These are phyloP conservation scores for Nephrotoma appendiculata DNA, from an alignment of 2,888 invertebrate genomes.

Conservation along the genomic window DNA sequence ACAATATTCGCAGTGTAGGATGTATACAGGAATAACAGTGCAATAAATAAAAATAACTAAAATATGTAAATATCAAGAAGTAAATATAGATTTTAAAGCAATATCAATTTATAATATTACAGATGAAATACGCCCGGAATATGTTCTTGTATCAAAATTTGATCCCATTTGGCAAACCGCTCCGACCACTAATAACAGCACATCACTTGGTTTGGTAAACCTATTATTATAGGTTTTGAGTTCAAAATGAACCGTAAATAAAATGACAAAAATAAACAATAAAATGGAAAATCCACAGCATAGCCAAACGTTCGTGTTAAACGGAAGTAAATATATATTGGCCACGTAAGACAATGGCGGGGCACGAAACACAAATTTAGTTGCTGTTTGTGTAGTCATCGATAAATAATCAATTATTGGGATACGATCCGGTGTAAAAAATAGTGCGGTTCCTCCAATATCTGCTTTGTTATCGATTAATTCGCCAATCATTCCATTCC, in stretches of 20 bases:
- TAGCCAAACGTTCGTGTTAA: constrained; percentile 47
- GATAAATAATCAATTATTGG: constrained; percentile 38
- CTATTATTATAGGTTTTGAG: background rate
- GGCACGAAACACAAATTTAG: constrained; percentile 47
- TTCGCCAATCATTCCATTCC: constrained; percentile 53
- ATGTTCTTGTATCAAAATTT: constrained; percentile 33
- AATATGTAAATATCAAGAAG: background rate
- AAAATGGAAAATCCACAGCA: constrained; percentile 37
- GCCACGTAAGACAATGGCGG: constrained; percentile 48
- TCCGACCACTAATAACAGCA: constrained; percentile 39
- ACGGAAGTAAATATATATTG: constrained; percentile 52
- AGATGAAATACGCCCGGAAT: constrained; percentile 21
- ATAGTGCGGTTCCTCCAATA: constrained; percentile 39
- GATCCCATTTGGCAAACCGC: constrained; percentile 46
- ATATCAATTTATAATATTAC: constrained; percentile 3
- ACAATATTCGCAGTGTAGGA: constrained; percentile 57
- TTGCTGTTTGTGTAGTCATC: constrained; percentile 37
- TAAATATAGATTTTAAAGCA: background rate
- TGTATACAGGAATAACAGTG: constrained; percentile 44
- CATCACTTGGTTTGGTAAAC: constrained; percentile 24
- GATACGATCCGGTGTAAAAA: constrained; percentile 24
- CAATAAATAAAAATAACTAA: constrained; percentile 32
- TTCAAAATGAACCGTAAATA: constrained; percentile 5
- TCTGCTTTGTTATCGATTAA: constrained; percentile 42
- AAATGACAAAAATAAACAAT: constrained; percentile 9